A percentile compares a stretch with the other conserved stretches of the same genome.
Conservation (phyloP, 1,140 invertebrate genomes). For the Caenorhabditis brenneri region DNA sequence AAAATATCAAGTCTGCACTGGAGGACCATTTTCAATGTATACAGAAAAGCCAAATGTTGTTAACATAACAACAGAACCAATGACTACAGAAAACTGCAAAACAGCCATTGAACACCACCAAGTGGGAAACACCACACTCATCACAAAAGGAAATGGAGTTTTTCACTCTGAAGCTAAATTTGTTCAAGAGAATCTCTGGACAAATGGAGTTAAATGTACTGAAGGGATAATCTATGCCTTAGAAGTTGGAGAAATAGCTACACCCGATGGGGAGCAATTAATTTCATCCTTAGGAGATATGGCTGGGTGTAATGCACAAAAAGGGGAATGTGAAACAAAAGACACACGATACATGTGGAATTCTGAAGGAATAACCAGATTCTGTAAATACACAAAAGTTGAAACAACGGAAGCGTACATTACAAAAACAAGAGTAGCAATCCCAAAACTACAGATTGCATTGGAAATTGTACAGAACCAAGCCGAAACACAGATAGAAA, state of each 20-base stretch:
- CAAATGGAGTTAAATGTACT: not conserved
- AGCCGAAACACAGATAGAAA: not conserved
- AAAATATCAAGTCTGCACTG: not conserved
- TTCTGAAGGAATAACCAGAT: not conserved
- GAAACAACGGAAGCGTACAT: not conserved
- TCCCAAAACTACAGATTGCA: not conserved
- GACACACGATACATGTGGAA: not conserved
- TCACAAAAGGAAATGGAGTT: not conserved
- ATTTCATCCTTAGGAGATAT: not conserved
- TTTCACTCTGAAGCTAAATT: not conserved
- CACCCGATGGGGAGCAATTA: not conserved
- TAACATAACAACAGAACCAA: not conserved
- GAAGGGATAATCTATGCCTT: not conserved
- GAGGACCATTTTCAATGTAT: not conserved
- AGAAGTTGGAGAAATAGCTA: not conserved
- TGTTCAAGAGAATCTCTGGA: not conserved
- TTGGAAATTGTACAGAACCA: not conserved
- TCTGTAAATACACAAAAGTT: not conserved
- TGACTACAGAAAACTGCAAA: not conserved
- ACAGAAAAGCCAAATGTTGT: not conserved
- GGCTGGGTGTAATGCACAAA: not conserved
- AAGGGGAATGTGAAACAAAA: not conserved
- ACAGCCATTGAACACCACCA: not conserved
- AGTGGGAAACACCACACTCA: not conserved
- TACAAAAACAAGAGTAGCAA: not conserved